Percentiles rank a stretch among this genome's conserved stretches.
Evolutionary conservation across 2,888 invertebrate species (phyloP).

Genomic region (Unio delphinus): DNA sequence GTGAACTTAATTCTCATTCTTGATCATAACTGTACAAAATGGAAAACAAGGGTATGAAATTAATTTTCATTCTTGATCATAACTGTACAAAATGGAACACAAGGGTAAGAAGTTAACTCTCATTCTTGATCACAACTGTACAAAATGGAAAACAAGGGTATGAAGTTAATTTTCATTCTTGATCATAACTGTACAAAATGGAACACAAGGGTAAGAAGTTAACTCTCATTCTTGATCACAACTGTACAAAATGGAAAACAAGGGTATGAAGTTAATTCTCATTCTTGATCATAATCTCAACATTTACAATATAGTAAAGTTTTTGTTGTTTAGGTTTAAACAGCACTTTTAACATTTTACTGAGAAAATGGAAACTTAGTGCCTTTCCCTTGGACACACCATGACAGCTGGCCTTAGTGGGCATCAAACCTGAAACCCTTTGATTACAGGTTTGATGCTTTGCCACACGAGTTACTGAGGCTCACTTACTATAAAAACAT

Average conservation of each 20-base stretch:
- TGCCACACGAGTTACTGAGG: too few relatives aligned
- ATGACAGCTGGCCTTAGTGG: too few relatives aligned
- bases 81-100: neutral
- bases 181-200: neutral
- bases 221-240: neutral
- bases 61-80: neutral
- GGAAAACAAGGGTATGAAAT: neutral
- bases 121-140: neutral
- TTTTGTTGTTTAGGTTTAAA: too few relatives aligned
- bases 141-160: slow-evolving; percentile 64
- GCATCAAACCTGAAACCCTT: too few relatives aligned
- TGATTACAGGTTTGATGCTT: too few relatives aligned
- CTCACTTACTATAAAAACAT: too few relatives aligned
- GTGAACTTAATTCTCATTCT: neutral
- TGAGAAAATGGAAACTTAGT: too few relatives aligned
- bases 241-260: neutral
- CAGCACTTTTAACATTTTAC: too few relatives aligned
- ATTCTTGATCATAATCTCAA: too few relatives aligned
- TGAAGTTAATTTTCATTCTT: neutral
- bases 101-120: neutral
- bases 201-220: neutral
- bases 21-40: neutral
- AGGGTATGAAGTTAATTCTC: too few relatives aligned
- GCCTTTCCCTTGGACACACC: too few relatives aligned
- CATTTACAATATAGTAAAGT: too few relatives aligned